Percentiles rank a stretch among this genome's conserved stretches.
These are phyloP conservation scores for Hycleus phaleratus DNA, from an alignment of 1,140 invertebrate genomes.

Conservation along the genomic window DNA sequence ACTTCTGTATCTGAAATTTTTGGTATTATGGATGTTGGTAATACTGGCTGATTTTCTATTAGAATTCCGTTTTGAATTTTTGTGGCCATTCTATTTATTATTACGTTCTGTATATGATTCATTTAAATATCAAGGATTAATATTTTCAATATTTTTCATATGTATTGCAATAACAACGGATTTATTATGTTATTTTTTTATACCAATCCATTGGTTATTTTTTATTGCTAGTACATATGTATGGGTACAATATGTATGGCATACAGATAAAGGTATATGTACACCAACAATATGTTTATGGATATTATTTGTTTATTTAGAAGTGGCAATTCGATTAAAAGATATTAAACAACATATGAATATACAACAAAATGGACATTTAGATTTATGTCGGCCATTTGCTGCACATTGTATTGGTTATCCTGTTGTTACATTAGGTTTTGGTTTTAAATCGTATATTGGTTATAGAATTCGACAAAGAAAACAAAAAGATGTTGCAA, in stretches of 20 bases:
- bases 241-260: slow-evolving; percentile 98
- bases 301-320: slow-evolving; percentile 92
- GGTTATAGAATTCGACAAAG: slow-evolving; percentile 71
- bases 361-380: slow-evolving; percentile 65
- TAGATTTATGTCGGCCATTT: slow-evolving; percentile 94
- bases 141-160: slow-evolving; percentile 97
- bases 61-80: slow-evolving; percentile 98
- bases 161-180: slow-evolving; percentile 97
- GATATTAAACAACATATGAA: slow-evolving; percentile 60
- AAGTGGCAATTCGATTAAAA: slow-evolving; percentile 80
- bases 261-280: slow-evolving; percentile 90
- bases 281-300: slow-evolving; percentile 90
- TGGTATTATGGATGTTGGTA: slow-evolving; percentile 91
- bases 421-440: slow-evolving; percentile 93
- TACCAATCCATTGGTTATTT: slow-evolving; percentile 96
- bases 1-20: slow-evolving; percentile 91
- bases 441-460: slow-evolving; percentile 93
- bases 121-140: slow-evolving; percentile 97
- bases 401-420: slow-evolving; percentile 97
- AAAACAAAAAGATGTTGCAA: slow-evolving; percentile 86
- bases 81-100: slow-evolving; percentile 98
- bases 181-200: slow-evolving; percentile 98
- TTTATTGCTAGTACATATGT: slow-evolving; percentile 98
- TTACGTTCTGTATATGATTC: slow-evolving; percentile 95
- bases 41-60: slow-evolving; percentile 94